These are phyloP conservation scores for Onychorhynchus coronatus DNA, from an alignment of 2,113 vertebrate genomes.

Conservation along the genomic window DNA sequence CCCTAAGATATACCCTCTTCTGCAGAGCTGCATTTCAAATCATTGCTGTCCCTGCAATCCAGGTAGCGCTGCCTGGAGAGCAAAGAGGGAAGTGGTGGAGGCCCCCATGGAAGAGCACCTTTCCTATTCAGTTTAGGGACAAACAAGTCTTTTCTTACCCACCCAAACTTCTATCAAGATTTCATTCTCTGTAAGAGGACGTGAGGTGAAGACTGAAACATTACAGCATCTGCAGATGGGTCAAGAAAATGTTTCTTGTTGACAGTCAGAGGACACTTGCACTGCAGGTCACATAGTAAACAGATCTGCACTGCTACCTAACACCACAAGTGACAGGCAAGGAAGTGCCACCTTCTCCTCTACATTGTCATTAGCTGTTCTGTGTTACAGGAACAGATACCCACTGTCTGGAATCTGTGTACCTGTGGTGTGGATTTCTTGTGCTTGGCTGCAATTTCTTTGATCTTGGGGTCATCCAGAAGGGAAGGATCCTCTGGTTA, in stretches of 20 bases:
- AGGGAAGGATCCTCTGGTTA: conserved; percentile 82
- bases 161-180: neutral
- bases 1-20: neutral
- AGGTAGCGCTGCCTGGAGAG: neutral
- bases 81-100: neutral
- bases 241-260: neutral
- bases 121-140: neutral
- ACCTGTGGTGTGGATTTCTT: conserved; percentile 89
- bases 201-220: neutral
- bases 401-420: neutral
- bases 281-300: neutral
- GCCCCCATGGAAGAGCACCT: neutral
- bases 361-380: neutral
- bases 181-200: neutral
- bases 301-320: neutral
- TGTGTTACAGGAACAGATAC: neutral
- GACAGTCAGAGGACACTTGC: neutral
- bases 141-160: neutral
- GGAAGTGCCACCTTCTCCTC: neutral
- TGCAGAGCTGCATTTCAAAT: neutral
- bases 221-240: neutral
- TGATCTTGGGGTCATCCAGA: conserved; percentile 83
- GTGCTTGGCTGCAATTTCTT: conserved; percentile 81
- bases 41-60: neutral
- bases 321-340: neutral